phyloP scores from a whole-genome alignment of 2,113 vertebrate species.

The Grammomys surdaster region DNA sequence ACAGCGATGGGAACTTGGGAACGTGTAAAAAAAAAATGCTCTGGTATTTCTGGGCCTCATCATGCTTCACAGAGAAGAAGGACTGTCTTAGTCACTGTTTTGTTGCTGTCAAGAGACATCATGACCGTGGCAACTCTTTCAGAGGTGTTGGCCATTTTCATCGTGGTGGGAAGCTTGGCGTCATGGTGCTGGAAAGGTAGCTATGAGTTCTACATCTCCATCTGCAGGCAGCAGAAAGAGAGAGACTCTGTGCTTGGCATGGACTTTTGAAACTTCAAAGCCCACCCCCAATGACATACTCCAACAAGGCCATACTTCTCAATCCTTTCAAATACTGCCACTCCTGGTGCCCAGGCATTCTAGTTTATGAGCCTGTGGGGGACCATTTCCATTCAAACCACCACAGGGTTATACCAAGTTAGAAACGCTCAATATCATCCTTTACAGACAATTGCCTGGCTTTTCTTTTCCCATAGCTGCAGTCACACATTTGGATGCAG shows the following conservation, averaged over 20 bases:
- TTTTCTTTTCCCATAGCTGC: too few relatives aligned
- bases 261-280: background rate
- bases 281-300: background rate
- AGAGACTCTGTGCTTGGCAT: background rate
- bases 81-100: background rate
- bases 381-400: background rate
- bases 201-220: background rate
- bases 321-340: background rate
- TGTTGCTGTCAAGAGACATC: background rate
- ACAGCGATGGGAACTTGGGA: background rate
- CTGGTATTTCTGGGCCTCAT: background rate
- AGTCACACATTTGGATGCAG: background rate
- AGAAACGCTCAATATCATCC: background rate
- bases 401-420: background rate
- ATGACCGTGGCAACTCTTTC: background rate
- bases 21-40: background rate
- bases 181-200: background rate
- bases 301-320: background rate
- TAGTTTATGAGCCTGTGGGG: background rate
- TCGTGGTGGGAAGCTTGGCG: background rate
- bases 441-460: background rate
- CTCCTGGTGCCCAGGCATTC: background rate
- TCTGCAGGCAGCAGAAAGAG: background rate
- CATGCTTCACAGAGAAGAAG: accelerated
- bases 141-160: background rate